Base-by-base conservation (phyloP, 2,888 invertebrate species). In the Osmoderma eremita region DNA sequence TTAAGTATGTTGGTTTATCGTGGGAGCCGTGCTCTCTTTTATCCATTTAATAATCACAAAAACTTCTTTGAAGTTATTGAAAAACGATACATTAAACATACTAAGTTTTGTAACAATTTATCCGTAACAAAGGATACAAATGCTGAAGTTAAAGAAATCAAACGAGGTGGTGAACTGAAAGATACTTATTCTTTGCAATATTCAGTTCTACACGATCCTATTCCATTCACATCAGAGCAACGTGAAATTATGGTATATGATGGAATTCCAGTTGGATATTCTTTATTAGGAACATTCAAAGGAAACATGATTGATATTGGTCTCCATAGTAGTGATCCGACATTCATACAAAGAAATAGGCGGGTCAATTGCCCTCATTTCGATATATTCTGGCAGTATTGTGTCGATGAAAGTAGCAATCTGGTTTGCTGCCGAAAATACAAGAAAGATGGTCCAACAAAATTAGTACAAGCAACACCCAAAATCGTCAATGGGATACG, bases 351-450 rank as follows among this genome's bases (percentile, higher is more conserved):
- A 36, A 18, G 62, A 12, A 71, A 77, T 63, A 70, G 69, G 13
- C 71, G 72, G 20, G 74, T 75, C 36, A 73, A 75, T 8, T 63
- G 73, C 15, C 67, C 69, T 1, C 75, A 68, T 68, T 79, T 78
- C 61, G 68, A 74, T 20, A 72, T 74, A 41, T 77, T 78, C 65
- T 79, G 79, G 79, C 74, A 76, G 48, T 75, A 75, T 65, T 79
- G 78, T 65, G 72, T 74, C 2, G 73, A 76, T 54, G 74, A 73
- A 12, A 71, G 76, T 45, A 75, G 73, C 64, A 77, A 77, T n/a
- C 66, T 79, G n/a, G 69, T 79, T 54, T 79, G 78, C 63, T 61
- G 70, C 3, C 69, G 71, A 49, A 77, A 76, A 63, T 58, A 71
- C n/a, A 72, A 54, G 36, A 68, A 71, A 22, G 67, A 70, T 6